Percentiles rank a stretch among this genome's conserved stretches.
These are phyloP conservation scores for Phyllopteryx taeniolatus DNA, from an alignment of 2,113 vertebrate genomes.

Conservation along the genomic window DNA sequence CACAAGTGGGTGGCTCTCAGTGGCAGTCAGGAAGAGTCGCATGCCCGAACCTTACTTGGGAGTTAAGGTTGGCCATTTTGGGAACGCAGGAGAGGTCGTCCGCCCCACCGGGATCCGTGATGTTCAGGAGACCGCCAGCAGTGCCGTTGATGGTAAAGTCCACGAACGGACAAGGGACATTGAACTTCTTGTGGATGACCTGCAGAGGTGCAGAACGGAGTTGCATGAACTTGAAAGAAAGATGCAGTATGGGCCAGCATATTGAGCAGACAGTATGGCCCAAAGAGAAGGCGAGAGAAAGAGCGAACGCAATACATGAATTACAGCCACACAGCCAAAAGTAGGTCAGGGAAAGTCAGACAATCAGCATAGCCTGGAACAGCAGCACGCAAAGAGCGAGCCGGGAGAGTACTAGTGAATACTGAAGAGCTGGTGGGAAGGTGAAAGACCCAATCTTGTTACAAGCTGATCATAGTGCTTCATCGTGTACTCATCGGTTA, in stretches of 20 bases:
- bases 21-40: conserved; percentile 28
- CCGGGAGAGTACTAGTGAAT: conserved; percentile 35
- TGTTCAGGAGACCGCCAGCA: conserved; percentile 34
- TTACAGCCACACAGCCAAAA: conserved; percentile 57
- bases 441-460: neutral
- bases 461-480: conserved; percentile 22
- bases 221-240: conserved; percentile 11
- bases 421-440: conserved; percentile 29
- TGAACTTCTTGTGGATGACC: conserved; percentile 99
- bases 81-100: conserved; percentile 71
- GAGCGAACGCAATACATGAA: conserved; percentile 38
- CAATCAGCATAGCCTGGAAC: conserved; percentile 47
- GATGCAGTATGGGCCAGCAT: neutral
- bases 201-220: conserved; percentile 47
- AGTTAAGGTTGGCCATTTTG: conserved; percentile 88
- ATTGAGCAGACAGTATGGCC: conserved; percentile 24
- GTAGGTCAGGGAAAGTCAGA: conserved; percentile 66
- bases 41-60: conserved; percentile 76
- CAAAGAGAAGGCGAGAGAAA: conserved; percentile 12
- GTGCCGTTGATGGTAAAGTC: conserved; percentile 73
- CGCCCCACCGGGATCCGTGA: conserved; percentile 51
- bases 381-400: conserved; percentile 35
- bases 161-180: conserved; percentile 81
- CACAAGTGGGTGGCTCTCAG: conserved; percentile 37
- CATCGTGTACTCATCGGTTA: conserved; percentile 8